Conservation (phyloP, 2,888 invertebrate genomes). For the Acleris emargana region DNA sequence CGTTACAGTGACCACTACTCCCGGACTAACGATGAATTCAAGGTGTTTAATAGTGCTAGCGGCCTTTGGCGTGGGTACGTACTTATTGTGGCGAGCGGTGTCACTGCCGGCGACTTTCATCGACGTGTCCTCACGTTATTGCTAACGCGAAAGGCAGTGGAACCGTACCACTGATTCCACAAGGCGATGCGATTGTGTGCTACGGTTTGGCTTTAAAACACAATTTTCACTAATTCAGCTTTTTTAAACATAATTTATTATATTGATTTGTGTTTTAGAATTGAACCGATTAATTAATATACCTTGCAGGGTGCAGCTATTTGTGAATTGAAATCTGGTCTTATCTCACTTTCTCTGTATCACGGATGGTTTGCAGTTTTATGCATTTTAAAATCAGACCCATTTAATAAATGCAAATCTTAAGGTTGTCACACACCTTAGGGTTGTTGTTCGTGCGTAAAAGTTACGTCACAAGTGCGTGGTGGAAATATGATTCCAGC, state of each 20-base stretch:
- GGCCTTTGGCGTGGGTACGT: constrained; percentile 88
- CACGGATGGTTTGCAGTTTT: constrained; percentile 26
- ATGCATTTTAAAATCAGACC: constrained; percentile 17
- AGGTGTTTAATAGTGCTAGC: constrained; percentile 84
- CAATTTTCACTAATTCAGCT: neutral
- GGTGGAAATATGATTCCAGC: constrained; percentile 23
- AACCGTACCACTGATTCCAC: constrained; percentile 59
- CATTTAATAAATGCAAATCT: neutral
- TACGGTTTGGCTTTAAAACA: constrained; percentile 13
- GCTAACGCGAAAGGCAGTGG: constrained; percentile 62
- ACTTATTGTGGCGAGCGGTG: constrained; percentile 46
- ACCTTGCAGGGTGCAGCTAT: constrained; percentile 24
- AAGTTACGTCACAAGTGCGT: constrained; percentile 18
- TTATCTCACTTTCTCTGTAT: constrained; percentile 43
- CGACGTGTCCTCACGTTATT: constrained; percentile 38
- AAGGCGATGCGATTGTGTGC: constrained; percentile 51
- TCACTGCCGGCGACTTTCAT: constrained; percentile 34
- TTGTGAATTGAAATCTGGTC: constrained; percentile 44
- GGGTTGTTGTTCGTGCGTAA: neutral
- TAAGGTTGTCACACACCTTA: neutral
- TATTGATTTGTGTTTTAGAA: neutral
- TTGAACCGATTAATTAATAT: neutral
- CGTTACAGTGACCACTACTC: constrained; percentile 79
- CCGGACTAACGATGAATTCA: constrained; percentile 81
- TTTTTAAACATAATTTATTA: neutral